phyloP scores from a whole-genome alignment of 2,113 vertebrate genomes.

The western clawed frog (Xenopus tropicalis) region UCB_Xtro_10.0 CM004443.2:168683501-168684000 shows the following conservation, averaged over 20 bases:
- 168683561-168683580: slow-evolving; percentile 20
- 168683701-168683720: slow-evolving; percentile 24
- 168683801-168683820: no score
- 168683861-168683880: no score
- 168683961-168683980: no score
- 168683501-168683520: slow-evolving; percentile 3
- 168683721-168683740: not conserved
- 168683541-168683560: slow-evolving; percentile 35
- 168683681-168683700: slow-evolving; percentile 35
- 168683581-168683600: slow-evolving; percentile 28
- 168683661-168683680: slow-evolving; percentile 31
- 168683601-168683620: slow-evolving; percentile 19
- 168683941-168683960: no score
- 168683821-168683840: no score
- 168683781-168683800: not conserved
- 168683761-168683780: not conserved
- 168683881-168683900: no score
- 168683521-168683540: slow-evolving; percentile 8
- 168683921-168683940: no score
- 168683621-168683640: slow-evolving; percentile 22
- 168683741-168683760: not conserved
- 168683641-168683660: slow-evolving; percentile 37
- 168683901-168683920: no score
- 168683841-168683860: no score
- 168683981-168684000: no score